phyloP scores from a whole-genome alignment of 2,797 vertebrate species.

The Pantherophis alleghaniensis region DNA sequence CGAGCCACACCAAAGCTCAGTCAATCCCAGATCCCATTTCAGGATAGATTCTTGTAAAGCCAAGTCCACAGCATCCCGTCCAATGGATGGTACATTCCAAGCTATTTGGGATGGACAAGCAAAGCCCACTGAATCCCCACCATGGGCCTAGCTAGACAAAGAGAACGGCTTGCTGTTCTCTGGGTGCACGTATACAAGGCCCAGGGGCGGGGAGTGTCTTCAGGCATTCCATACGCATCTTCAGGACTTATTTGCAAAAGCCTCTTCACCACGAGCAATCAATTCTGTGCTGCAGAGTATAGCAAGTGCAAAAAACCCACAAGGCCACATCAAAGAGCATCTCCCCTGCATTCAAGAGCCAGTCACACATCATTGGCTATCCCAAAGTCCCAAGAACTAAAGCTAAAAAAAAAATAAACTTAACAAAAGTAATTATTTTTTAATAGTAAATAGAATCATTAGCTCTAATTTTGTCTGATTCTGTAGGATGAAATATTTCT shows the following conservation, averaged over 20 bases:
- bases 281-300: fast-evolving
- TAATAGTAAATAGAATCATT: background rate
- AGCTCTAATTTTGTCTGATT: background rate
- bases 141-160: background rate
- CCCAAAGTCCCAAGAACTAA: background rate
- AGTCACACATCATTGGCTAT: background rate
- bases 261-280: fast-evolving
- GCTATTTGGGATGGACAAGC: background rate
- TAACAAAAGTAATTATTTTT: background rate
- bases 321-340: fast-evolving
- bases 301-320: background rate
- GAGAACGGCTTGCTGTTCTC: background rate
- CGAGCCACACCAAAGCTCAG: background rate
- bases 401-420: background rate
- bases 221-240: background rate
- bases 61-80: background rate
- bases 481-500: background rate
- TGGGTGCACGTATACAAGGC: no score
- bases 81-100: background rate
- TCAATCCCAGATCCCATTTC: background rate
- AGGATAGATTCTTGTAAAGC: background rate
- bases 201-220: background rate
- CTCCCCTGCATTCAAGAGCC: background rate
- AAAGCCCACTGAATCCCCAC: background rate
- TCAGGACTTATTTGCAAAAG: background rate